Evolutionary conservation across 92 coral and sea anemone species (phyloP).

Genomic region (Actinernus sp.): DNA sequence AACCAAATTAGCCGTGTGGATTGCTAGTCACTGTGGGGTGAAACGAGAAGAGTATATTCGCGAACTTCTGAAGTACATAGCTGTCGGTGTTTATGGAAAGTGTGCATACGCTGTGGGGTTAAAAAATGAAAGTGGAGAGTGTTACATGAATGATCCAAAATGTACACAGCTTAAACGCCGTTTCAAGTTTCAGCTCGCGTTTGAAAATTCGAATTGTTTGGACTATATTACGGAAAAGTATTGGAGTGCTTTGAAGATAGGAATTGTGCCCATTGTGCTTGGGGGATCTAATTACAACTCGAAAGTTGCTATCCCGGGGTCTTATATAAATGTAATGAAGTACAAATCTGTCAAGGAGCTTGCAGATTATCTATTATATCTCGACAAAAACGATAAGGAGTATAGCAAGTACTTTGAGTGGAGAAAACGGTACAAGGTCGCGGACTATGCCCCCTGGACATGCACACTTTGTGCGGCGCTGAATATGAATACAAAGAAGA

Average conservation of each 20-base stretch:
- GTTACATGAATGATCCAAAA: constrained; percentile 35
- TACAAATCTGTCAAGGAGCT: constrained; percentile 17
- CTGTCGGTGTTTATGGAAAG: constrained; percentile 22
- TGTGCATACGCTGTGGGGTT: constrained; percentile 24
- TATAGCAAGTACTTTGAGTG: constrained; percentile 56
- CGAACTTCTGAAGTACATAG: constrained; percentile 15
- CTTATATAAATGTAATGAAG: constrained; percentile 31
- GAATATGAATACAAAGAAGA: constrained; percentile 36
- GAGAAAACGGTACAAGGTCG: constrained; percentile 46
- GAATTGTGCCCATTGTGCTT: constrained; percentile 50
- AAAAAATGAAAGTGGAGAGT: constrained; percentile 22
- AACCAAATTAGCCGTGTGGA: constrained; percentile 44
- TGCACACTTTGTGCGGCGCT: constrained; percentile 46
- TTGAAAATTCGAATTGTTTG: constrained; percentile 54
- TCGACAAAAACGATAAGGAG: constrained; percentile 30
- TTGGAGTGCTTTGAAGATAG: constrained; percentile 49
- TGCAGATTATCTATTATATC: constrained; percentile 23
- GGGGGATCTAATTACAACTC: constrained; percentile 49
- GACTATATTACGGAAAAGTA: constrained; percentile 66
- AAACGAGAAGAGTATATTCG: constrained; percentile 42
- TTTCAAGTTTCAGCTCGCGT: constrained; percentile 42
- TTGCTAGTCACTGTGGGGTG: constrained; percentile 52
- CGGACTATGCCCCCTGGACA: constrained; percentile 43
- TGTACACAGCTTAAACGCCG: constrained; percentile 27
- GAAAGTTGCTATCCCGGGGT: constrained; percentile 49